Base-by-base conservation (phyloP, 2,113 vertebrate species). In the Sakesphorus luctuosus region DNA sequence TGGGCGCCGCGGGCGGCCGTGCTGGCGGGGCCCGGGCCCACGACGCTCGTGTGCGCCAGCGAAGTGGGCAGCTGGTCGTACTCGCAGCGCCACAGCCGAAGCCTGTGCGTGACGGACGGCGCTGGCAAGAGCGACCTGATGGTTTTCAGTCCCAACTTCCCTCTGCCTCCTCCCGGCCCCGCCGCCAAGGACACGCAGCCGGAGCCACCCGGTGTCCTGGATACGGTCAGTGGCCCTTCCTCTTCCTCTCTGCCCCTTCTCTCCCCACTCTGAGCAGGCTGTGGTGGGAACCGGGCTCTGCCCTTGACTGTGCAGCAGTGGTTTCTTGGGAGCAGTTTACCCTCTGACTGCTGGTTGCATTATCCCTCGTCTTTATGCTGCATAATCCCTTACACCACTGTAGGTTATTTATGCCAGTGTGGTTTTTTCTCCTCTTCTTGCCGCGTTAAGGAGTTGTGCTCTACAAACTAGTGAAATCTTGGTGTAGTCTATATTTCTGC, bases 241-340 rank as follows among this genome's bases (percentile, higher is more conserved):
- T 19, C 29, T 1, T 3, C 38, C 6, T 2, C 10, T 56, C 2
- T 18, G 2, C 1, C 1, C 7, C 0, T 3, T 80, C 3, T 33
- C 5, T 1, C 0, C 2, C 4, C 0, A 31, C 1, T 4, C 11
- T 6, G 0, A 0, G 2, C 0, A 0, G 2, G 1, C 6, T 0
- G 2, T 33, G 2, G 0, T 4, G 3, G 2, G 1, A 2, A 0
- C 4, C 4, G 1, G 0, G 2, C 7, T 56, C 24, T 1, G 3
- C 16, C 5, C 16, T 0, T 4, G 0, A 0, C 1, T 0, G 24
- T 0, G 1, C 1, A 2, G 2, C 2, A 3, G 3, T 65, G 3
- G 13, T 0, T 36, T 6, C 1, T 31, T 44, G 4, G 0, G 6
- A 1, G 1, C 18, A 3, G 0, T 58, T 35, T 18, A 5, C 3